Conservation (phyloP, 30 jellyfish, hydroid and myxozoan genomes). For the Cassiopea andromeda region DNA sequence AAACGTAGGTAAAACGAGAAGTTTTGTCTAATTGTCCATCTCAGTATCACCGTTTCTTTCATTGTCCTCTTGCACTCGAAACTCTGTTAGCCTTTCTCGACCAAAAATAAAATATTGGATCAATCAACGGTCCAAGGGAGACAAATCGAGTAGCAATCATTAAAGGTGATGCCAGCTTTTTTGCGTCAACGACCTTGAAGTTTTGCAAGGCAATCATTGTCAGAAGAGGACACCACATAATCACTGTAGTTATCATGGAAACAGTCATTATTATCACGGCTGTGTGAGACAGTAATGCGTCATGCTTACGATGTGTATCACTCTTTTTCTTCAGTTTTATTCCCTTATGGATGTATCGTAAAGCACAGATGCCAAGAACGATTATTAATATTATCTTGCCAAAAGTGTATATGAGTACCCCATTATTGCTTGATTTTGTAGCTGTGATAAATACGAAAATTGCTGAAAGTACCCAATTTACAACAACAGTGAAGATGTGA, state of each 20-base stretch:
- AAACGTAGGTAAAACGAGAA: too few relatives aligned
- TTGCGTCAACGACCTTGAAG: conserved; percentile 7
- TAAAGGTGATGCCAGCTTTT: conserved; percentile 7
- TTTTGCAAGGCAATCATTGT: conserved; percentile 40
- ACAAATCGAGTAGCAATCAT: conserved; percentile 26
- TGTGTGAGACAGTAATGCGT: conserved; percentile 1
- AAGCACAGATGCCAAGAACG: conserved; percentile 14
- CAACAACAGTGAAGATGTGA: conserved; percentile 33
- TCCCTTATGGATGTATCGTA: conserved; percentile 21
- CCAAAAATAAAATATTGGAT: conserved; percentile 70
- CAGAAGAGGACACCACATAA: conserved; percentile 57
- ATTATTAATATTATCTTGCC: conserved; percentile 28
- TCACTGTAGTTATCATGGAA: conserved; percentile 17
- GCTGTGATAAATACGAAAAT: conserved; percentile 29
- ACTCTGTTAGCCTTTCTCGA: conserved; percentile 23
- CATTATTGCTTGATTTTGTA: background rate
- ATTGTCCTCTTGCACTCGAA: background rate
- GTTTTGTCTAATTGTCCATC: too few relatives aligned
- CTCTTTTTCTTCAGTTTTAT: background rate
- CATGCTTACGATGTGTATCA: background rate
- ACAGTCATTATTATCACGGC: conserved; percentile 48
- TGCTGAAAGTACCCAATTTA: conserved; percentile 42
- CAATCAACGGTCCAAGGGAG: conserved; percentile 48
- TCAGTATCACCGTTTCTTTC: background rate
- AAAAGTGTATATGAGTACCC: conserved; percentile 12